phyloP scores from a whole-genome alignment of 2,888 invertebrate genomes.

The Lithophane leautieri region DNA sequence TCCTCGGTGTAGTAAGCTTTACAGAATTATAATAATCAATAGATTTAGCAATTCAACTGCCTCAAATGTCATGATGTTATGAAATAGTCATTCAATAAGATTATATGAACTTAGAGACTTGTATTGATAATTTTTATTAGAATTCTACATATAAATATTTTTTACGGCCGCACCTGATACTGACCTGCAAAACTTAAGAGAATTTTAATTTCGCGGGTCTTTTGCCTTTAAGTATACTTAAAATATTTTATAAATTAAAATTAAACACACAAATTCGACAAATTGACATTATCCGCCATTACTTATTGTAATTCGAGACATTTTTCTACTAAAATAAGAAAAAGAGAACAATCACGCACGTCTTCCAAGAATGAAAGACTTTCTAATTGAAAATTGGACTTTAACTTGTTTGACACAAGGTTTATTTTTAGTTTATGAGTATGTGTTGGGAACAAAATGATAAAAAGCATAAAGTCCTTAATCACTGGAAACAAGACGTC shows the following conservation, averaged over 20 bases:
- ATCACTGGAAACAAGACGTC: conserved; percentile 80
- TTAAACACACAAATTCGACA: conserved; percentile 19
- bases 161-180: too few relatives aligned
- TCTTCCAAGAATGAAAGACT: conserved; percentile 28
- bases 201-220: too few relatives aligned
- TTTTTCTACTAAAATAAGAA: conserved; percentile 45
- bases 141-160: too few relatives aligned
- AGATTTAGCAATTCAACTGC: too few relatives aligned
- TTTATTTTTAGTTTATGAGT: not conserved
- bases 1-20: too few relatives aligned
- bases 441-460: conserved; percentile 64
- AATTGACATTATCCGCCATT: conserved; percentile 44
- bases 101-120: too few relatives aligned
- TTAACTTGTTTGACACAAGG: fast-evolving
- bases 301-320: conserved; percentile 47
- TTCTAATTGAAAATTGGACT: not conserved
- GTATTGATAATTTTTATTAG: too few relatives aligned
- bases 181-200: too few relatives aligned
- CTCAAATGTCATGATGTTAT: too few relatives aligned
- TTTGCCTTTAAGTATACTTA: too few relatives aligned
- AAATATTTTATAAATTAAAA: conserved; percentile 24
- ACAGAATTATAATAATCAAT: too few relatives aligned
- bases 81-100: too few relatives aligned
- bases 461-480: conserved; percentile 77
- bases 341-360: conserved; percentile 28